Evolutionary conservation across 2,113 vertebrate species (phyloP), one percentile per base, ranked within the genome.

Genomic region (Microtus richardsoni): DNA sequence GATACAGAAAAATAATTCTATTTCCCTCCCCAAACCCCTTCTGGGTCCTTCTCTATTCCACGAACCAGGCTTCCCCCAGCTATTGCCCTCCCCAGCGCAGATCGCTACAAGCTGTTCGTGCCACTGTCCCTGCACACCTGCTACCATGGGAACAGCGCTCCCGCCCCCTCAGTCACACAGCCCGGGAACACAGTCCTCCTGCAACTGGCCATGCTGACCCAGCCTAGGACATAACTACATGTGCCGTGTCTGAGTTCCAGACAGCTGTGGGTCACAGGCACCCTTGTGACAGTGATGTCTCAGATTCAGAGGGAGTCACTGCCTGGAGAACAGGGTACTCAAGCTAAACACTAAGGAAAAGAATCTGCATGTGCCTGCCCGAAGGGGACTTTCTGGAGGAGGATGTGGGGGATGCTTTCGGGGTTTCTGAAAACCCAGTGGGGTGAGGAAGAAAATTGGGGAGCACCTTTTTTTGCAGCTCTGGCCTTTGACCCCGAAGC

Each of bases 161-260:
- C 83, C 2, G 0, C 22, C 39, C 73, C 58, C 49, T 75, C 70
- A 5, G 47, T n/a, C 91, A 86, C 2, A 0, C 39, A 77, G 80
- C 41, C 60, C 66, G 77, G 84, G 44, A 85, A 74, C 9, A 2
- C 3, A 28, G 80, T 58, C 44, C 47, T 64, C 7, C 9, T 94
- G 92, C 77, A 44, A 28, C 80, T 89, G 89, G 83, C 91, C 74
- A 24, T 14, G 26, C 54, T 93, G 91, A 95, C 66, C 62, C 36
- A 92, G 91, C 26, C 71, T 75, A 74, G 47, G 54, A 41, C 73
- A 78, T 70, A 88, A 87, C 39, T 91, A 73, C 70, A 70, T 68
- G 7, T 21, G 33, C 21, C 47, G 54, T n/a, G 26, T 26, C 49
- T 33, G 82, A 13, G 75, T 13, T 89, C 33, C 10, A 39, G 41